A percentile compares a stretch with the other conserved stretches of the same genome.
These are phyloP conservation scores for Ptychochromis oligacanthus DNA, from an alignment of 2,113 vertebrate species.

Conservation along the genomic window DNA sequence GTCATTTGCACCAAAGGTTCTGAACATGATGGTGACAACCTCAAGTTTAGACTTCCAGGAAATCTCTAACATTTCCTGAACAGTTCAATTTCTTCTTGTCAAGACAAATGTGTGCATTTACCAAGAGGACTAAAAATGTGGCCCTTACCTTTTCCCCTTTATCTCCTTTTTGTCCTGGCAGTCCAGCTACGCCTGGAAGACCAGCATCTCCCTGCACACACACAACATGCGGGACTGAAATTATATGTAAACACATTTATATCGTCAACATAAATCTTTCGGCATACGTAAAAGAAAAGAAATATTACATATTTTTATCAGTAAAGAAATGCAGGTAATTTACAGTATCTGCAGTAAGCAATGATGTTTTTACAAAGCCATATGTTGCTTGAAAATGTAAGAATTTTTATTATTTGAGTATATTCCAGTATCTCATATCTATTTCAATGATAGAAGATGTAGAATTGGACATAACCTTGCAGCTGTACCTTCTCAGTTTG, in stretches of 20 bases:
- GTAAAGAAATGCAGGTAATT: not conserved
- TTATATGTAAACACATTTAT: not conserved
- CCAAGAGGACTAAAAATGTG: not conserved
- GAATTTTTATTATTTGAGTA: not conserved
- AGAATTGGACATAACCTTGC: slow-evolving; percentile 15
- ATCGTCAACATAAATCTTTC: not conserved
- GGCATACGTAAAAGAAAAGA: not conserved
- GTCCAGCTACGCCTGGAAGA: slow-evolving; percentile 79
- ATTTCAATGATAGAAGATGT: not conserved
- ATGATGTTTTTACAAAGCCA: not conserved
- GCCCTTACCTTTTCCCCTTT: slow-evolving; percentile 83
- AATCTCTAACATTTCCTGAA: not conserved
- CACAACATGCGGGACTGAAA: not conserved
- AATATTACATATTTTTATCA: not conserved
- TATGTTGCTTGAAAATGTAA: not conserved
- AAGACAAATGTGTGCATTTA: not conserved
- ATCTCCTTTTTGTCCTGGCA: slow-evolving; percentile 84
- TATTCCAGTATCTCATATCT: not conserved
- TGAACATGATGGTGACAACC: not conserved
- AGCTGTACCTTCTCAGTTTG: slow-evolving; percentile 24
- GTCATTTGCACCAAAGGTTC: slow-evolving; percentile 9
- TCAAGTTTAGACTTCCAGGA: not conserved
- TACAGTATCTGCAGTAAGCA: not conserved
- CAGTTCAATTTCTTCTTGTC: not conserved
- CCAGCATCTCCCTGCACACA: slow-evolving; percentile 85